Evolutionary conservation across 1,140 invertebrate genomes (phyloP), one percentile per base, ranked within the genome.

Genomic region (Hetaerina americana): DNA sequence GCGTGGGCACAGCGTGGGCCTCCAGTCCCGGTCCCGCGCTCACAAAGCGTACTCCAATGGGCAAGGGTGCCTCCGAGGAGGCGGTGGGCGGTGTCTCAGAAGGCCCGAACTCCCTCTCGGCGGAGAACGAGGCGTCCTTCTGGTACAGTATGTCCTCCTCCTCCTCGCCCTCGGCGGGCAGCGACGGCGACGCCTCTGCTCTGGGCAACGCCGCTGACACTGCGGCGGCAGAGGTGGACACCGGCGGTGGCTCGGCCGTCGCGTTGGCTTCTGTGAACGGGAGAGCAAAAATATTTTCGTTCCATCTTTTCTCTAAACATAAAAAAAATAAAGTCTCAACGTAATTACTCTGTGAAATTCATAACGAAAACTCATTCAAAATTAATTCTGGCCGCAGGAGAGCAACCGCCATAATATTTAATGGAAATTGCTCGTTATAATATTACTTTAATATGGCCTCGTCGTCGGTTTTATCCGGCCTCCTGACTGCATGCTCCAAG

Each of bases 41-140:
- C 88, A 57, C 40, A n/a, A 57, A 57, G 3, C 40, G 40, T 12
- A 57, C 40, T 1, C 70, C 27, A 12, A 49, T 28, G 6, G 69
- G n/a, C 22, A 66, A 31, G 10, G 27, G 10, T 12, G 27, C 27
- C 27, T 25, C 49, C 71, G 70, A 73, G 15, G 40, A 12, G 15
- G 40, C 3, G 22, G 15, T 57, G 15, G 40, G 10, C 22, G 40
- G 2, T 18, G 15, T 57, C 22, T 57, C 40, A 2, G 40, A 57
- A 5, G 74, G 69, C 57, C 75, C 73, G 5, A 77, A 71, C 66
- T 88, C 88, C 77, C 91, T 81, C 78, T 91, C 88, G 72, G 90
- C 91, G 72, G 91, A 91, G 77, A 92, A 90, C 40, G 89, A 90
- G 12, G 89, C 90, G 74, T 91, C 91, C 78, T 91, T 91, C 83